These are phyloP conservation scores for Ammodytes marinus DNA, from an alignment of 2,113 vertebrate species.

Conservation along the genomic window DNA sequence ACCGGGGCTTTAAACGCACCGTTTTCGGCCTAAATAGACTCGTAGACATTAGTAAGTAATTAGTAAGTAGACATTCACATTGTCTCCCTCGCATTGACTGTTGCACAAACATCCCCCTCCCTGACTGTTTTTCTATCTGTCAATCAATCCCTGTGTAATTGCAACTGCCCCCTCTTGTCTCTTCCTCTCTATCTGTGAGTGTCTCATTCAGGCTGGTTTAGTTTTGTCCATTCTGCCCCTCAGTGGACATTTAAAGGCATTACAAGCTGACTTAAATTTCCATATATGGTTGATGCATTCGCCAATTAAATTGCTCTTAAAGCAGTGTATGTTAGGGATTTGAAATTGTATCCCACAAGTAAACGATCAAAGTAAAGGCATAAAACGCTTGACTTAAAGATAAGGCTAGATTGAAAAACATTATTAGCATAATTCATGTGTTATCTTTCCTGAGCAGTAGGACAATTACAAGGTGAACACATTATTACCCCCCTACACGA, in stretches of 20 bases:
- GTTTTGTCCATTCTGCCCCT: constrained; percentile 24
- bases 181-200: neutral
- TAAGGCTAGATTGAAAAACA: neutral
- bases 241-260: constrained; percentile 25
- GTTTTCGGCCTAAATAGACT: neutral
- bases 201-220: neutral
- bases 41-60: no score
- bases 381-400: neutral
- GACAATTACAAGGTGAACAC: no score
- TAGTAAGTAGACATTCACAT: neutral
- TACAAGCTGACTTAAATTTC: constrained; percentile 14
- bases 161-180: no score
- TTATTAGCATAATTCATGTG: neutral
- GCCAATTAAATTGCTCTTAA: neutral
- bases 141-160: neutral
- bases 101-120: neutral
- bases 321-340: neutral
- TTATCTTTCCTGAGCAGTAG: neutral
- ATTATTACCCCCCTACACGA: no score
- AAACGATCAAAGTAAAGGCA: neutral
- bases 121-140: neutral
- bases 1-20: no score
- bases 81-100: constrained; percentile 23
- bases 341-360: neutral
- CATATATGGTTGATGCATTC: neutral